Percentiles rank a stretch among this genome's conserved stretches.
These are phyloP conservation scores for Campaea margaritaria DNA, from an alignment of 2,888 invertebrate genomes.

Conservation along the genomic window DNA sequence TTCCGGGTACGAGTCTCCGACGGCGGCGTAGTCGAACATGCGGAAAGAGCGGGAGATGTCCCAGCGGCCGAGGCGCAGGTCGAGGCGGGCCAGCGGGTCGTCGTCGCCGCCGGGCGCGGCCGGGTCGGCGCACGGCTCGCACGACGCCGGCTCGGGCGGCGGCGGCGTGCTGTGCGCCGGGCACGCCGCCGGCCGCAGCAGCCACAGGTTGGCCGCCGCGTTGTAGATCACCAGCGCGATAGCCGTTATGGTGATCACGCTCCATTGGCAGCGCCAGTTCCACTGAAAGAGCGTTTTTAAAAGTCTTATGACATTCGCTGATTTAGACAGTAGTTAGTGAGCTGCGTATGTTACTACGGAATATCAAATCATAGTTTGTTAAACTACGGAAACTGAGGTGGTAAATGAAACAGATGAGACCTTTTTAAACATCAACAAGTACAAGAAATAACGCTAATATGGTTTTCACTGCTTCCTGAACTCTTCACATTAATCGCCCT, in stretches of 20 bases:
- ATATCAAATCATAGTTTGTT: too few species aligned
- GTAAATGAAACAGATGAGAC: too few species aligned
- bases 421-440: too few species aligned
- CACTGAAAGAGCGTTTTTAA: conserved; percentile 56
- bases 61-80: conserved; percentile 90
- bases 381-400: too few species aligned
- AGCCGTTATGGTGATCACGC: conserved; percentile 87
- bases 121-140: conserved; percentile 72
- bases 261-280: conserved; percentile 88
- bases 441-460: too few species aligned
- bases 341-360: too few species aligned
- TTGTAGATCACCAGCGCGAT: conserved; percentile 87
- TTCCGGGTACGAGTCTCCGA: conserved; percentile 88
- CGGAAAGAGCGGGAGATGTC: conserved; percentile 89
- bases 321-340: too few species aligned
- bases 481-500: too few species aligned
- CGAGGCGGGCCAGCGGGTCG: conserved; percentile 84
- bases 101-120: conserved; percentile 65
- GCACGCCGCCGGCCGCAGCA: conserved; percentile 66
- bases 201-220: conserved; percentile 75
- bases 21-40: conserved; percentile 89
- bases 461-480: too few species aligned
- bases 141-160: conserved; percentile 61
- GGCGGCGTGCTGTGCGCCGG: conserved; percentile 52
- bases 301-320: background rate